Conservation (phyloP, 2,113 vertebrate species). For the Grus americana region DNA sequence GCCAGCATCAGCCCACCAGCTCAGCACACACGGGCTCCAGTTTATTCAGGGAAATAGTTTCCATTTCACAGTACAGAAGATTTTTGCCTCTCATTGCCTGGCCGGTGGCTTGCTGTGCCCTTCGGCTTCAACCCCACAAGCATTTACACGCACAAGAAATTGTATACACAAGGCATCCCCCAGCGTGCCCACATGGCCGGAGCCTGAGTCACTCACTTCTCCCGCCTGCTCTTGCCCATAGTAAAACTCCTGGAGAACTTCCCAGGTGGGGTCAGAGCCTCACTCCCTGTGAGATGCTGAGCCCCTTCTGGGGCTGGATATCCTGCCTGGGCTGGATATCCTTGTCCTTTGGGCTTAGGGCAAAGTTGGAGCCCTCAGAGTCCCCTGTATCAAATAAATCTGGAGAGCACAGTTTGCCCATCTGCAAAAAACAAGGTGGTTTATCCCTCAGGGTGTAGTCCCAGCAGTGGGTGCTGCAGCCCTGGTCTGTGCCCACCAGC, state of each 20-base stretch:
- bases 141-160: neutral
- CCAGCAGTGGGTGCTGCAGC: neutral
- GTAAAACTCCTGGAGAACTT: neutral
- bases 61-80: neutral
- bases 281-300: accelerated
- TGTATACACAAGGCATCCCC: neutral
- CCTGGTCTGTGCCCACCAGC: accelerated
- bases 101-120: neutral
- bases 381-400: accelerated
- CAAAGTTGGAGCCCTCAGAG: neutral
- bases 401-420: neutral
- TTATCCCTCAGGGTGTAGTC: neutral
- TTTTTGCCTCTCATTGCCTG: neutral
- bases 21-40: accelerated
- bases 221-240: accelerated
- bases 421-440: neutral
- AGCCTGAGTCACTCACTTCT: neutral
- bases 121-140: neutral
- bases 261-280: neutral
- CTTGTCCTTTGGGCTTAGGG: neutral
- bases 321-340: neutral
- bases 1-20: neutral
- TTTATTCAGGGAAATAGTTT: neutral
- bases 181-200: accelerated
- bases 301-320: neutral